phyloP scores from a whole-genome alignment of 2,113 vertebrate genomes.

The Thunnus maccoyii region DNA sequence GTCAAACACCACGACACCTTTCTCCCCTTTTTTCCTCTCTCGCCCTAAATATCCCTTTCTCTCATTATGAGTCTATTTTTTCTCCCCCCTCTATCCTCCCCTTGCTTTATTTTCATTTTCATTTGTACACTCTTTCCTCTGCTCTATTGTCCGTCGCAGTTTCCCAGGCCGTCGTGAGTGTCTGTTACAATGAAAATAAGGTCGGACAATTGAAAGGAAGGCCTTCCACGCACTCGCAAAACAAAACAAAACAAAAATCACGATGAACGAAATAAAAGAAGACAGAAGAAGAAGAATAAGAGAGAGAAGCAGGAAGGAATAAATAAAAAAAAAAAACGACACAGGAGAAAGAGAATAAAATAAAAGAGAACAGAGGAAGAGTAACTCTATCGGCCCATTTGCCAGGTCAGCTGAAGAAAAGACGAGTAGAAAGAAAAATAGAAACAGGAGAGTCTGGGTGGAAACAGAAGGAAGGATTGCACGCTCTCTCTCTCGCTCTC shows the following conservation, averaged over 20 bases:
- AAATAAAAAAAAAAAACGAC: conserved; percentile 56
- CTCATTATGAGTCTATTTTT: conserved; percentile 1
- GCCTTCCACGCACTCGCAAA: conserved; percentile 22
- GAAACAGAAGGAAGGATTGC: conserved; percentile 46
- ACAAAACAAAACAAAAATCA: conserved; percentile 38
- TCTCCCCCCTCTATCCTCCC: conserved; percentile 16
- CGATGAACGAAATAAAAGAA: conserved; percentile 63
- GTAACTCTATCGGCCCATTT: conserved; percentile 73
- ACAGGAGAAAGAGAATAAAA: conserved; percentile 42
- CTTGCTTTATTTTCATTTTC: conserved; percentile 62
- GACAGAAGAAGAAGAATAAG: conserved; percentile 5
- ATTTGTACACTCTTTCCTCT: conserved; percentile 32
- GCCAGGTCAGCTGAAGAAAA: conserved; percentile 75
- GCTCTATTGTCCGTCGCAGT: conserved; percentile 63
- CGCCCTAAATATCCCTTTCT: conserved; percentile 63
- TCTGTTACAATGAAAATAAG: conserved; percentile 69
- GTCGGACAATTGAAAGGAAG: conserved; percentile 63
- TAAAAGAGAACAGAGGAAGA: conserved; percentile 37
- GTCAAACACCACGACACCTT: conserved; percentile 44
- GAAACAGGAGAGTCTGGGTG: conserved; percentile 49
- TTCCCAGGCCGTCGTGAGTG: conserved; percentile 75
- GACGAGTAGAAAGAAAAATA: conserved; percentile 41
- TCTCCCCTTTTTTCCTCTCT: conserved; percentile 26
- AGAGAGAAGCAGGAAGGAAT: conserved; percentile 38
- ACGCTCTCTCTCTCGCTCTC: conserved; percentile 7